These are phyloP conservation scores for Philypnodon macrostomus DNA, from an alignment of 2,797 vertebrate species.

Conservation along the genomic window DNA sequence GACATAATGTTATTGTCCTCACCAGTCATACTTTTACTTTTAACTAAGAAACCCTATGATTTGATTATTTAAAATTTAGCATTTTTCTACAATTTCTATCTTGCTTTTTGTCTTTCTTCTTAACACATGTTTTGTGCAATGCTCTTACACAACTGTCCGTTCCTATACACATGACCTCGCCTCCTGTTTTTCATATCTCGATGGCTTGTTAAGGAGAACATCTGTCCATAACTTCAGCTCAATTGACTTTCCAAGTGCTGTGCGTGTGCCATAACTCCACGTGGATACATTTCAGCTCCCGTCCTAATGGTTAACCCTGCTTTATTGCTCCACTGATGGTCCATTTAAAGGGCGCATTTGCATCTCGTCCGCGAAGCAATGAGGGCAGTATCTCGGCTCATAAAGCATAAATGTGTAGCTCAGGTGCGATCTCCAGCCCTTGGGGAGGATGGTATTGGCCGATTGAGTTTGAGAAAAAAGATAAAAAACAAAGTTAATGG, in stretches of 20 bases:
- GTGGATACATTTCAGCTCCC: slow-evolving; percentile 23
- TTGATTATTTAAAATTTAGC: no score
- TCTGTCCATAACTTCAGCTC: neutral
- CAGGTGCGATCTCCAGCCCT: slow-evolving; percentile 25
- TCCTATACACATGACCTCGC: neutral
- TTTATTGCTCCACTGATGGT: slow-evolving; percentile 48
- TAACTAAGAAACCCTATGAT: no score
- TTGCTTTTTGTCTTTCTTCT: no score
- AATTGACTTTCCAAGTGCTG: slow-evolving; percentile 14
- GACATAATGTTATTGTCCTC: no score
- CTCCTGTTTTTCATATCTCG: neutral
- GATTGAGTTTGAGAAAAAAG: slow-evolving; percentile 19
- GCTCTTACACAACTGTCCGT: slow-evolving; percentile 2
- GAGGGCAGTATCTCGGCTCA: slow-evolving; percentile 24
- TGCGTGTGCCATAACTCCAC: slow-evolving; percentile 16
- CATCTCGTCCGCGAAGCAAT: slow-evolving; percentile 39
- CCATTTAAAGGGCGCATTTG: slow-evolving; percentile 54
- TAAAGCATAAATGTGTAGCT: slow-evolving; percentile 48
- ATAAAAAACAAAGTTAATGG: slow-evolving; percentile 56
- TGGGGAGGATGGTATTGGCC: no score
- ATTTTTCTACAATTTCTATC: no score
- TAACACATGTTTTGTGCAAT: slow-evolving; percentile 8
- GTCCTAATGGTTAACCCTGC: slow-evolving; percentile 29
- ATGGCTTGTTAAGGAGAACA: neutral
- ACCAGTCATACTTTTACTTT: no score